Evolutionary conservation across 64 coral and sea anemone species (phyloP), one percentile per base, ranked within the genome.

Genomic region (Hydrozoanthus tunicans): DNA sequence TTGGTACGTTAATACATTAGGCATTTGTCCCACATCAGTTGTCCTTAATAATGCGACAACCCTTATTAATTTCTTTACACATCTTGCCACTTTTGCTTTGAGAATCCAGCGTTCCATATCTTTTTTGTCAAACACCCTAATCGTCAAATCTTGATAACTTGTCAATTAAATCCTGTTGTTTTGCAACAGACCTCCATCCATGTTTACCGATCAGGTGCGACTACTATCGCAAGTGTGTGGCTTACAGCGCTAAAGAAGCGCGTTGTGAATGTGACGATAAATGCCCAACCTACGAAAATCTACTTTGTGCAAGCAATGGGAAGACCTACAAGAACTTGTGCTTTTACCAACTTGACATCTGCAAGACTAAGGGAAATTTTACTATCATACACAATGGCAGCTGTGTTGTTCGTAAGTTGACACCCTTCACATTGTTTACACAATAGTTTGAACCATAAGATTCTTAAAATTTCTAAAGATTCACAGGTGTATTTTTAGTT

Each of bases 181-280:
- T n/a, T 56, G 32, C 78, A 75, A 53, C 66, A 94, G 89, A 71
- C 59, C 80, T 94, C 13, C 78, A 94, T 62, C 93, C 93, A 3
- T 94, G 93, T 57, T 60, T 91, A 7, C 64, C 77, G 20, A 70
- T 94, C 51, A 90, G 60, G 26, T 94, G 93, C 59, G 64, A 94
- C 17, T 94, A 89, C 80, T 94, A 65, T 24, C 78, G 51, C 12
- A 86, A 91, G 74, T 94, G 92, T 13, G 68, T 72, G 52, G 83
- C 83, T 11, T 88, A 88, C 24, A 88, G 84, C 23, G 70, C 84
- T 6, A 88, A 88, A 24, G 68, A 88, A 20, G 84, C 84, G 4
- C 67, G 20, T 23, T 88, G 84, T 24, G 84, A 88, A 70, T 88
- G 84, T 73, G 84, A 88, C 68, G 70, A 73, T 55, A 10, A 70